Evolutionary conservation across 2,797 vertebrate genomes (phyloP).

Genomic region (Channa striata): DNA sequence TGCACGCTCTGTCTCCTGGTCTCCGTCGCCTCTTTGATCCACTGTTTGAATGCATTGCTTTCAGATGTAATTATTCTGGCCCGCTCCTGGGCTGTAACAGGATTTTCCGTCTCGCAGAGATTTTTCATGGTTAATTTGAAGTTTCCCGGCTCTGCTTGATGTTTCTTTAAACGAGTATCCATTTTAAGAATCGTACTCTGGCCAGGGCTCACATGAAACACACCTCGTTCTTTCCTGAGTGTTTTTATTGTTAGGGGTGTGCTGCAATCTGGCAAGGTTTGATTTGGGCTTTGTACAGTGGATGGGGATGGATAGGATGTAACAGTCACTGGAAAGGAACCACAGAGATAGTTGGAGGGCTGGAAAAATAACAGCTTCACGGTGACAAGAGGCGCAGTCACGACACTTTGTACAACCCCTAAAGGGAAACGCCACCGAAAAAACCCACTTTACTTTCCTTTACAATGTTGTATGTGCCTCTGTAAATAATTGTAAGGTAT

Average conservation of each 20-base stretch:
- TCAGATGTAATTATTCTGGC: slow-evolving; percentile 63
- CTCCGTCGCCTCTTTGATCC: slow-evolving; percentile 46
- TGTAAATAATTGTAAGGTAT: not conserved
- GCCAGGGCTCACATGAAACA: slow-evolving; percentile 59
- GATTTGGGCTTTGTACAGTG: slow-evolving; percentile 45
- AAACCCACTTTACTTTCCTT: not conserved
- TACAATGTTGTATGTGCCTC: not conserved
- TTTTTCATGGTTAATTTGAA: slow-evolving; percentile 58
- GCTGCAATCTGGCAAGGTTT: slow-evolving; percentile 24
- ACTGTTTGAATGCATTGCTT: slow-evolving; percentile 42
- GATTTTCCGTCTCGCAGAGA: slow-evolving; percentile 53
- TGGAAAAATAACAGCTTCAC: slow-evolving; percentile 17
- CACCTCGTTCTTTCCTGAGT: slow-evolving; percentile 51
- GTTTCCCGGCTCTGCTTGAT: slow-evolving; percentile 45
- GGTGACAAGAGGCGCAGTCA: slow-evolving; percentile 6
- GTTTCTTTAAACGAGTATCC: slow-evolving; percentile 47
- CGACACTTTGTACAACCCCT: not conserved
- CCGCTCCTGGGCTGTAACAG: slow-evolving; percentile 41
- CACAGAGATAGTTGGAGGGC: not conserved
- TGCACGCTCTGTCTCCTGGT: slow-evolving; percentile 36
- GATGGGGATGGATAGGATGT: slow-evolving; percentile 13
- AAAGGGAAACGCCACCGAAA: not conserved
- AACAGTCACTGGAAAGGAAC: slow-evolving; percentile 23
- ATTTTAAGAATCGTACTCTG: slow-evolving; percentile 31
- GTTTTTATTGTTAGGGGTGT: slow-evolving; percentile 33